Evolutionary conservation across 2,888 invertebrate genomes (phyloP), one percentile per base, ranked within the genome.

Genomic region (Rotaria macrura): DNA sequence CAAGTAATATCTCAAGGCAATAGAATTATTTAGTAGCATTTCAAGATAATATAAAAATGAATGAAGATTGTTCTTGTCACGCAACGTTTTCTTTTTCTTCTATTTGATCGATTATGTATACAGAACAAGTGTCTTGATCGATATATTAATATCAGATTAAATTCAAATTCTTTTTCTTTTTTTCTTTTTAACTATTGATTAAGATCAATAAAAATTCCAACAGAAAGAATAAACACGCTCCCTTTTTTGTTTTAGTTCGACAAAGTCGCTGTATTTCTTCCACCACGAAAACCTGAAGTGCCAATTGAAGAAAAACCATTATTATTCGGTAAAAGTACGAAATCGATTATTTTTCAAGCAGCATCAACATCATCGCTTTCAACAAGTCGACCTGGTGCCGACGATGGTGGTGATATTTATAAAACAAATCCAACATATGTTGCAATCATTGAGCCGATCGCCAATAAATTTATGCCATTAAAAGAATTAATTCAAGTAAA

Each of bases 381-480:
- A 23, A 52, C 52, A 52, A 52, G 52, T 52, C n/a, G 34, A 29
- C 20, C 65, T 14, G 65, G 29, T 14, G 40, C 14, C 38, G 72
- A 72, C 12, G 72, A 38, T 1, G 38, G 25, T 38, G 72, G 38
- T 6, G 9, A 72, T 38, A 49, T 52, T 34, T 72, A 84, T 40
- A 85, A 85, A 43, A 84, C 84, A 6, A 65, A 84, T 79, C 57
- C 72, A 34, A 12, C 25, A n/a, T 84, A 84, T 12, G 43, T 74
- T 65, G 65, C 52, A 65, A 65, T 52, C 14, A n/a, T 84, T 2
- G 84, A 85, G 20, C 85, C 85, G 4, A 84, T 85, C 23, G 85
- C 85, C 29, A 88, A 89, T 84, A 88, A 89, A 87, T 90, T 90
- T 90, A 88, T 90, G 88, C 88, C 88, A 25, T 89, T 90, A 4